Evolutionary conservation across 2,113 vertebrate species (phyloP), one percentile per base, ranked within the genome.

Genomic region (Acinonyx jubatus): DNA sequence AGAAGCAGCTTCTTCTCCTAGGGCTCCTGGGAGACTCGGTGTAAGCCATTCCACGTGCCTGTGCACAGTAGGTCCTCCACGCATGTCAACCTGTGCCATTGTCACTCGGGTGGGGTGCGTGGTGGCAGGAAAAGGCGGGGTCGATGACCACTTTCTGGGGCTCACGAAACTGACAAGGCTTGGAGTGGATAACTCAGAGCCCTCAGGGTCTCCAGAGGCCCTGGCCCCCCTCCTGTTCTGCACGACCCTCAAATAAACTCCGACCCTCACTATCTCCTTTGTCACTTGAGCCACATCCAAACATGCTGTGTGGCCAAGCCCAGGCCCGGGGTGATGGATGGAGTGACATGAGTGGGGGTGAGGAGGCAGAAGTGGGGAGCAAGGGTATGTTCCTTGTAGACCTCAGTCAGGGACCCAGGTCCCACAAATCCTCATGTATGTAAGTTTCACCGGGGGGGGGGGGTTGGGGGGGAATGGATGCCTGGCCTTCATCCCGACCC

Each of bases 161-260:
- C 31, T 96, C 95, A 18, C 1, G 6, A 45, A 57, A 52, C 63
- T 55, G 69, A 36, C 2, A 15, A 41, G 66, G 76, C 57, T 68
- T 29, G 50, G 50, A 27, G 38, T 23, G 25, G 63, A 25, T 90
- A 61, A 79, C 78, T 79, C 21, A 9, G 91, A 45, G 50, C 15
- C 86, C 71, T 52, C 6, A 36, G 31, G 33, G 15, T 66, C 85
- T 66, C 96, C 57, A 33, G 74, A 16, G 85, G 65, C 48, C 96
- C 81, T 52, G 9, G 5, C 13, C 23, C 21, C 29, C 11, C 48
- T 23, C n/a, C 50, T 5, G 5, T 68, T 65, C 27, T 15, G 14
- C 4, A 48, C 1, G 7, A 41, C 41, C 41, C 23, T 12, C 41
- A 86, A 95, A 93, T 97, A 97, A 97, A 97, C 85, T 61, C 69